A percentile compares a stretch with the other conserved stretches of the same genome.
phyloP scores from a whole-genome alignment of 2,888 invertebrate species.

The Steinernema hermaphroditum region DNA sequence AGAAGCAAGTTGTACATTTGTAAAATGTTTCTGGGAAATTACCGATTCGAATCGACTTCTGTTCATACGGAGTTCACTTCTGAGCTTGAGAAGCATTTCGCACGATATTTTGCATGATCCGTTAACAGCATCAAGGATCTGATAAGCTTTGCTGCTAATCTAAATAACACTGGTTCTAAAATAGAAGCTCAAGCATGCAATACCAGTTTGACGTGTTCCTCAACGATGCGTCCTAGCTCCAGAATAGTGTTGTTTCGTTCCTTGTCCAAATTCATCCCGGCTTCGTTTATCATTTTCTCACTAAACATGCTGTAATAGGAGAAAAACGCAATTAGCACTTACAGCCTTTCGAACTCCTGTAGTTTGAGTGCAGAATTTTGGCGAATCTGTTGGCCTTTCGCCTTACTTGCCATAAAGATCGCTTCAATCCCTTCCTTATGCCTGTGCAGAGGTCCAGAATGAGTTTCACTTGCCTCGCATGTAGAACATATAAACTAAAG shows the following conservation, averaged over 20 bases:
- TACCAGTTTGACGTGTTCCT: neutral
- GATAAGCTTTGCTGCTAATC: neutral
- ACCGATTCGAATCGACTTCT: neutral
- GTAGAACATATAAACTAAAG: neutral
- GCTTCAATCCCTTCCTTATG: neutral
- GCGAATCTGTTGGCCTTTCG: neutral
- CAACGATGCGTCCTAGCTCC: neutral
- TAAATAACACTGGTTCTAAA: neutral
- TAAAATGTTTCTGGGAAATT: no score
- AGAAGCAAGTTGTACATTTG: no score
- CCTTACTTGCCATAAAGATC: neutral
- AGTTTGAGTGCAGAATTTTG: neutral
- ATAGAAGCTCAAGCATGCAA: neutral
- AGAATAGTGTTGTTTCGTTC: neutral
- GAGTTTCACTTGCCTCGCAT: neutral
- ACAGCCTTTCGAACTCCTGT: conserved; percentile 1
- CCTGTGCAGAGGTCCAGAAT: neutral
- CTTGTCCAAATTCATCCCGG: neutral
- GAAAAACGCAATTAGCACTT: neutral
- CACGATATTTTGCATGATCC: neutral
- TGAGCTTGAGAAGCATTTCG: neutral
- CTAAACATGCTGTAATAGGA: no score
- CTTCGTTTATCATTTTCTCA: neutral
- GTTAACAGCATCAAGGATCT: neutral
- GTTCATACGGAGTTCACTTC: neutral